Conservation (phyloP, 1,140 invertebrate species). For the Cydia fagiglandana region DNA sequence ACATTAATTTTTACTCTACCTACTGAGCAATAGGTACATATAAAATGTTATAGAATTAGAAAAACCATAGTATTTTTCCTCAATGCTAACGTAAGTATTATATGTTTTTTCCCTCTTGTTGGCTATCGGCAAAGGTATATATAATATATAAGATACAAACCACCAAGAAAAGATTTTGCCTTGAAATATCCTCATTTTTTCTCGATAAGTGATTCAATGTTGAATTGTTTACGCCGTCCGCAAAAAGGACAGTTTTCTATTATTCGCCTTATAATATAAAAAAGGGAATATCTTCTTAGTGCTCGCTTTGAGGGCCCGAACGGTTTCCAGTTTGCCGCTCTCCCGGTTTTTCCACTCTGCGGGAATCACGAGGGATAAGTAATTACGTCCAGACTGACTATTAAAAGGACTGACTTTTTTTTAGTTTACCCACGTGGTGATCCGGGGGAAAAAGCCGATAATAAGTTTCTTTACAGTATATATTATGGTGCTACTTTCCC, state of each 20-base stretch:
- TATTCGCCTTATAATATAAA: conserved; percentile 9
- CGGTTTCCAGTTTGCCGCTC: conserved; percentile 9
- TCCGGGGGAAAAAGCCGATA: too few relatives aligned
- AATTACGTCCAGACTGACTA: conserved; percentile 6
- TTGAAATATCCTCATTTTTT: not conserved
- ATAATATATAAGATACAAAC: not conserved
- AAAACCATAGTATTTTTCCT: too few relatives aligned
- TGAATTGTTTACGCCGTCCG: conserved; percentile 5
- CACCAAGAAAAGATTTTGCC: not conserved
- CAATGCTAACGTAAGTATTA: too few relatives aligned
- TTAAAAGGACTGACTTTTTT: conserved; percentile 11
- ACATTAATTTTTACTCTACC: too few relatives aligned
- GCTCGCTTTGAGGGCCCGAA: not conserved
- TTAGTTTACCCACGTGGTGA: not conserved
- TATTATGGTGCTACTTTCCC: too few relatives aligned
- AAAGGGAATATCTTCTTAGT: conserved; percentile 1
- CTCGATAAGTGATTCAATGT: conserved; percentile 11
- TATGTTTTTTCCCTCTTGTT: not conserved
- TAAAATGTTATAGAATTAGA: too few relatives aligned
- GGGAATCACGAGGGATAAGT: not conserved
- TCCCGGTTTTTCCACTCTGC: conserved; percentile 13
- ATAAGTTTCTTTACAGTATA: too few relatives aligned
- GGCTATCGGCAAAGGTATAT: not conserved
- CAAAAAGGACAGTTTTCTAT: conserved; percentile 11
- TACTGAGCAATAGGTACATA: too few relatives aligned